Evolutionary conservation across 2,797 vertebrate genomes (phyloP).

Genomic region (Rhinatrema bivittatum): DNA sequence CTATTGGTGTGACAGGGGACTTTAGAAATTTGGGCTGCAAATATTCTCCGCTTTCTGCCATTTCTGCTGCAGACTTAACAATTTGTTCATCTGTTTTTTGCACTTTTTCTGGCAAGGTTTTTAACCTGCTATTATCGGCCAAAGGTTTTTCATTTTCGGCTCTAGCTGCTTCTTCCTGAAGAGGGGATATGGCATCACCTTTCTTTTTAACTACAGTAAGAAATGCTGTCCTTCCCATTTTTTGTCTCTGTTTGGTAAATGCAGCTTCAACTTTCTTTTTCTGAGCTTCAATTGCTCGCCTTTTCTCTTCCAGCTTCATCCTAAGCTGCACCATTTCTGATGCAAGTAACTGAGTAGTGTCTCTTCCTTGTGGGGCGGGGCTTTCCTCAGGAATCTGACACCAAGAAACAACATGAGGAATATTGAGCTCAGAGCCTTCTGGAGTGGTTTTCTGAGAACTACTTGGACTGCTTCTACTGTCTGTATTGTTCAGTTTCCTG

Average conservation of each 20-base stretch:
- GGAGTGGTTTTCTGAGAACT: constrained; percentile 91
- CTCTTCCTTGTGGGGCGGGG: constrained; percentile 64
- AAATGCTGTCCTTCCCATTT: constrained; percentile 91
- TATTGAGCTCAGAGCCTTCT: constrained; percentile 82
- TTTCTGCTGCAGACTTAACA: constrained; percentile 27
- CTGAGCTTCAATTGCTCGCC: constrained; percentile 94
- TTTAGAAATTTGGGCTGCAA: constrained; percentile 64
- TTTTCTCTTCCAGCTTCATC: constrained; percentile 94
- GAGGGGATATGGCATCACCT: constrained; percentile 71
- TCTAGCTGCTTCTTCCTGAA: constrained; percentile 64
- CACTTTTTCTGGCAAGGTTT: constrained; percentile 39
- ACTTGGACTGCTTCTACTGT: constrained; percentile 74
- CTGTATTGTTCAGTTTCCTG: constrained; percentile 74
- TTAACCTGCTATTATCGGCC: constrained; percentile 40
- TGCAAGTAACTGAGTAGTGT: constrained; percentile 87
- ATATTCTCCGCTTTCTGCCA: constrained; percentile 46
- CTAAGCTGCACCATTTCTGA: constrained; percentile 92
- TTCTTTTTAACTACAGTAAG: constrained; percentile 91
- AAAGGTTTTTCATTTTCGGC: constrained; percentile 63
- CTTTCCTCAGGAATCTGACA: constrained; percentile 80
- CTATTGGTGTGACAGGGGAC: constrained; percentile 49
- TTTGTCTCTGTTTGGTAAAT: constrained; percentile 86
- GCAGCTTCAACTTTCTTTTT: constrained; percentile 97
- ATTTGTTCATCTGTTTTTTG: constrained; percentile 34
- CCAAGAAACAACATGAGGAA: constrained; percentile 84